Conservation (phyloP, 2,888 invertebrate species). For the Dendrolimus houi region DNA sequence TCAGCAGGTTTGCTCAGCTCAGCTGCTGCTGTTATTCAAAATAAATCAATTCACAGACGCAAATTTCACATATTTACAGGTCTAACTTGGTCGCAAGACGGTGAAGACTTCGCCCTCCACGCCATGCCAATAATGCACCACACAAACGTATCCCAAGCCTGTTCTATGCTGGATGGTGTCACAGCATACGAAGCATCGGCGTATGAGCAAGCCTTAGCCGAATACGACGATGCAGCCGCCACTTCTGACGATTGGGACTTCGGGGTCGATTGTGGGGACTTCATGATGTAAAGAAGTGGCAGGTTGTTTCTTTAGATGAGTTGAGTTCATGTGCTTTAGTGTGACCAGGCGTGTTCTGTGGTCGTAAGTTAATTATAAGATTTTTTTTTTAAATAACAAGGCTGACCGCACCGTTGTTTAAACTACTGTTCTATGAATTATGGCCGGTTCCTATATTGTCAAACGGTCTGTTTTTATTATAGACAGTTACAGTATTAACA, state of each 20-base stretch:
- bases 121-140: slow-evolving; percentile 80
- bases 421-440: too few relatives aligned
- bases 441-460: too few relatives aligned
- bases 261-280: slow-evolving; percentile 83
- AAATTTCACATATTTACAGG: slow-evolving; percentile 43
- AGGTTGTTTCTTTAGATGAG: neutral
- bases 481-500: too few relatives aligned
- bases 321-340: neutral
- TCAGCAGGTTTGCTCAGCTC: too few relatives aligned
- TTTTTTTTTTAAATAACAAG: too few relatives aligned
- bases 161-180: slow-evolving; percentile 72
- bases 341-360: neutral
- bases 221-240: slow-evolving; percentile 70
- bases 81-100: slow-evolving; percentile 80
- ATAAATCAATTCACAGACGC: too few relatives aligned
- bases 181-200: slow-evolving; percentile 78
- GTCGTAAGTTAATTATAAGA: neutral
- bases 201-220: slow-evolving; percentile 78
- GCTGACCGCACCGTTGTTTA: too few relatives aligned
- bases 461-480: too few relatives aligned
- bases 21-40: too few relatives aligned
- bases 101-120: slow-evolving; percentile 80
- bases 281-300: slow-evolving; percentile 74
- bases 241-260: slow-evolving; percentile 81
- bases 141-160: slow-evolving; percentile 77